Conservation (phyloP, 2,797 vertebrate species). For the Gallinago nigripennis region DNA sequence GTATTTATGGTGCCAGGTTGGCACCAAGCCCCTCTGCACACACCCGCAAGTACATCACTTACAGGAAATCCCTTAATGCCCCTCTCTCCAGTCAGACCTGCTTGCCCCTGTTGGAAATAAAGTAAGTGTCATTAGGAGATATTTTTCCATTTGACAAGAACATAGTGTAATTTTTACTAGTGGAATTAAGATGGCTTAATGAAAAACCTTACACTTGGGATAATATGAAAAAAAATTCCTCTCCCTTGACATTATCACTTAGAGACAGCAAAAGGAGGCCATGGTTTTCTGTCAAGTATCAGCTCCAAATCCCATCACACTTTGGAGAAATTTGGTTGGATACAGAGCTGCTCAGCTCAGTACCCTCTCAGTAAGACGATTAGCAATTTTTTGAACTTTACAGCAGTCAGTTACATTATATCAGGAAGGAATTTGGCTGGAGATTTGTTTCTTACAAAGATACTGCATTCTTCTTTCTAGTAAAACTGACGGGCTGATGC, state of each 20-base stretch:
- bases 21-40: neutral
- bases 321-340: neutral
- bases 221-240: neutral
- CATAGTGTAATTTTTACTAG: constrained; percentile 21
- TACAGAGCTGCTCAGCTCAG: neutral
- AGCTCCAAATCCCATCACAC: constrained; percentile 44
- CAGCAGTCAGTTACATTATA: constrained; percentile 26
- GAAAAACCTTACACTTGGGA: constrained; percentile 31
- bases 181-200: constrained; percentile 53
- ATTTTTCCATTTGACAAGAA: constrained; percentile 44
- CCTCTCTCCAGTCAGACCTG: constrained; percentile 79
- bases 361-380: neutral
- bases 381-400: constrained; percentile 18
- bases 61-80: constrained; percentile 78
- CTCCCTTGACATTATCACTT: constrained; percentile 47
- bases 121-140: constrained; percentile 46
- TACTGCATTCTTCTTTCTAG: neutral
- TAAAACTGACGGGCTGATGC: neutral
- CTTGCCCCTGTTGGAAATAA: constrained; percentile 78
- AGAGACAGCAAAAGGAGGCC: constrained; percentile 40
- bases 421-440: constrained; percentile 27
- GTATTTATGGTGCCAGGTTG: neutral
- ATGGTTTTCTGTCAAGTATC: constrained; percentile 30
- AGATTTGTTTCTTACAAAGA: constrained; percentile 9
- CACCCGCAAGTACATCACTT: constrained; percentile 72